phyloP scores from a whole-genome alignment of 37 sponge, comb jelly and placozoan species.

The Ianthella basta region DNA sequence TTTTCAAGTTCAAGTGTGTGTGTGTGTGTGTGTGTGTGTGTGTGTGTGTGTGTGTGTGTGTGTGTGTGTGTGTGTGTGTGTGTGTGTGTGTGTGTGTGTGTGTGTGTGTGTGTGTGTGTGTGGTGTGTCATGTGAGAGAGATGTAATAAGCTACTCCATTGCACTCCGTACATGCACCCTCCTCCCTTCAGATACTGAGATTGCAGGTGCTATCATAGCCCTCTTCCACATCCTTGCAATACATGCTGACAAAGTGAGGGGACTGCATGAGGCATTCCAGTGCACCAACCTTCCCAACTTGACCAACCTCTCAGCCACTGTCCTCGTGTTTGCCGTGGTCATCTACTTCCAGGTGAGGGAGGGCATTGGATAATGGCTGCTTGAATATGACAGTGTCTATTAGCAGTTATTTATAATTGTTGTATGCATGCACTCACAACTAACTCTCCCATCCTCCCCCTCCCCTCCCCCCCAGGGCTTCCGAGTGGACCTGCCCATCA shows the following conservation, averaged over 20 bases:
- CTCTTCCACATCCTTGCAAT: constrained; percentile 97
- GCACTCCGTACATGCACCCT: background rate
- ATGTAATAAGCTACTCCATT: too few relatives aligned
- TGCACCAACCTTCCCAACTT: constrained; percentile 95
- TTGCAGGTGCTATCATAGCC: constrained; percentile 98
- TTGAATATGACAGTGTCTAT: too few relatives aligned
- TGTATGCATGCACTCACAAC: too few relatives aligned
- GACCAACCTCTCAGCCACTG: constrained; percentile 88
- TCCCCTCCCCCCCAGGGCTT: constrained; percentile 88
- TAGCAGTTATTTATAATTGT: too few relatives aligned
- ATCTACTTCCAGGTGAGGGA: too few relatives aligned
- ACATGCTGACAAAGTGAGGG: constrained; percentile 87
- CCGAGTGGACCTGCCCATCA: constrained; percentile 96
- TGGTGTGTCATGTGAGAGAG: too few relatives aligned
- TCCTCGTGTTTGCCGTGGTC: constrained; percentile 90
- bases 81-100: too few relatives aligned
- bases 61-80: too few relatives aligned
- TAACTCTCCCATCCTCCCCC: background rate
- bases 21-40: too few relatives aligned
- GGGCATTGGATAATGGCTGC: too few relatives aligned
- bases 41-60: too few relatives aligned
- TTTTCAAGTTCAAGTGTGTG: too few relatives aligned
- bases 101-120: background rate
- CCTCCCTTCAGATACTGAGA: constrained; percentile 85
- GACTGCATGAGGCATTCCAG: constrained; percentile 90